Evolutionary conservation across 2,113 vertebrate genomes (phyloP), one percentile per base, ranked within the genome.

Genomic region (Pao palembangensis): DNA sequence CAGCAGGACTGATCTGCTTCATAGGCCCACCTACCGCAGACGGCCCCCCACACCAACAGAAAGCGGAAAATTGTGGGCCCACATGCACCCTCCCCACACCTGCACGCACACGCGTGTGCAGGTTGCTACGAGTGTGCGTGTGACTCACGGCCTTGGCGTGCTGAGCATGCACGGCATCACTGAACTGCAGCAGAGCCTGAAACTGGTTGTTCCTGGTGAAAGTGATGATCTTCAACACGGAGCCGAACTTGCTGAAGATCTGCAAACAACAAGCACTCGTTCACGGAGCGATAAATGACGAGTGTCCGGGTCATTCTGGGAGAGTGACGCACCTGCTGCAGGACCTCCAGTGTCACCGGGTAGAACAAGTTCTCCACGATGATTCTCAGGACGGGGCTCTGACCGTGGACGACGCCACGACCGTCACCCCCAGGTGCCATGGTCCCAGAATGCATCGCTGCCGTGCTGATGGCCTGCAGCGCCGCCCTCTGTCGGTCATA

Each of bases 201-300:
- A 85, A 85, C 69, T 85, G 82, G 17, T 80, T 85, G 67, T 85
- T 85, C 17, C 71, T 78, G 66, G 76, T 80, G 75, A 85, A 85
- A 0, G 77, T 82, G 72, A 85, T 85, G 79, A 85, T 85, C 49
- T 80, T 85, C 55, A 85, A 13, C 58, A 85, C 82, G 0, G 79
- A 75, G 47, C 82, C 82, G 5, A 78, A 85, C 58, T 85, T 85
- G 69, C 69, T 73, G 64, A 85, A 85, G 74, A 85, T 85, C 82
- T 85, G 63, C 49, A 21, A n/a, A n/a, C 12, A 23, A 28, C 18
- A 59, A 21, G 15, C 6, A 4, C 34, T 38, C 7, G 3, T 50
- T 7, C 20, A 41, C 11, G 42, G 2, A 15, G 21, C 11, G 7
- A 20, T n/a, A 17, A 1, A 17, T 6, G 1, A 18, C 6, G 1